Percentiles rank a stretch among this genome's conserved stretches.
phyloP scores from a whole-genome alignment of 2,888 invertebrate genomes.

The Pristionchus entomophagus region DNA sequence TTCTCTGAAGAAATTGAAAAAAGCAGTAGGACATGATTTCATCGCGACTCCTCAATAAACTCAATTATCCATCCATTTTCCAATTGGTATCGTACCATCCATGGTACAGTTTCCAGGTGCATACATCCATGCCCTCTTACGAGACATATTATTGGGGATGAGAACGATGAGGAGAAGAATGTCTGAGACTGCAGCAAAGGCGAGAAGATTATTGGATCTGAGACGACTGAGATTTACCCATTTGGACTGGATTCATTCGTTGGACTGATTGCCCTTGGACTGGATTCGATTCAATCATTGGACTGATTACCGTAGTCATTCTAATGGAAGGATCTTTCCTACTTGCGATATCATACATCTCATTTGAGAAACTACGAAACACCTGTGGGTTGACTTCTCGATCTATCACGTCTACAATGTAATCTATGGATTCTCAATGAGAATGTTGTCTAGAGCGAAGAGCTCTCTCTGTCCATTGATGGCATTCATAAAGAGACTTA shows the following conservation, averaged over 20 bases:
- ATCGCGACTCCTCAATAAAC: background rate
- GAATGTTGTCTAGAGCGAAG: too few relatives aligned
- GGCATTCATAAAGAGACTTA: conserved; percentile 39
- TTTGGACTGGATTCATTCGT: too few relatives aligned
- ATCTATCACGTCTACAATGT: too few relatives aligned
- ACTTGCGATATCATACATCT: too few relatives aligned
- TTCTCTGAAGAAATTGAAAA: conserved; percentile 54
- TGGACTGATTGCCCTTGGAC: too few relatives aligned
- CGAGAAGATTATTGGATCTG: conserved; percentile 64
- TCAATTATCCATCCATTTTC: conserved; percentile 3
- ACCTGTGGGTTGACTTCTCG: too few relatives aligned
- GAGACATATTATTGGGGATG: conserved; percentile 61
- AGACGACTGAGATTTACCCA: conserved; percentile 47
- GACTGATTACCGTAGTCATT: too few relatives aligned
- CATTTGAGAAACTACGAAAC: too few relatives aligned
- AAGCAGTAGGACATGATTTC: conserved; percentile 51
- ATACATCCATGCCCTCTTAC: conserved; percentile 38
- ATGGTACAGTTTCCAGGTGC: background rate
- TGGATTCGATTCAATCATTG: too few relatives aligned
- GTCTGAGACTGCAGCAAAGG: conserved; percentile 61
- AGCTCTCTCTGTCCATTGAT: background rate
- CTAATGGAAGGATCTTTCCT: too few relatives aligned
- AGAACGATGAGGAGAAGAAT: conserved; percentile 61
- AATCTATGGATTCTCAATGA: too few relatives aligned
- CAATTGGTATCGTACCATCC: background rate